These are phyloP conservation scores for Numenius phaeopus DNA, from an alignment of 2,797 vertebrate genomes.

Conservation along the genomic window DNA sequence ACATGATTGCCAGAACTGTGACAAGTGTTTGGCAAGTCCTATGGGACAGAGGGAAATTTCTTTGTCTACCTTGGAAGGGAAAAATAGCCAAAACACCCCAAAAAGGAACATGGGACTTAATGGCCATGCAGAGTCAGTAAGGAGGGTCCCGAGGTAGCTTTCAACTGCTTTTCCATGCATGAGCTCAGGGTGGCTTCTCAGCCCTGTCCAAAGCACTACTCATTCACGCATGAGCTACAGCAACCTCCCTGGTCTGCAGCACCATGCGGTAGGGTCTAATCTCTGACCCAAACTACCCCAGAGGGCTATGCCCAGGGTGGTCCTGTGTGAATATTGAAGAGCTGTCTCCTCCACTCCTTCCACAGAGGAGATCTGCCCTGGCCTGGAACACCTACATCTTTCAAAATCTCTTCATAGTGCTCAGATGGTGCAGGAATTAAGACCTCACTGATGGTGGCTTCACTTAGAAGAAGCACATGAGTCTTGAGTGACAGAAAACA, in stretches of 20 bases:
- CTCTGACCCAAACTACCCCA: not conserved
- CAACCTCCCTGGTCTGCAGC: not conserved
- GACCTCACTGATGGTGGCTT: not conserved
- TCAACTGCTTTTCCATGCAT: rapidly evolving
- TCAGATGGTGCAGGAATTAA: not conserved
- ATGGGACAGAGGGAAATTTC: not conserved
- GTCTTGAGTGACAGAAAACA: not conserved
- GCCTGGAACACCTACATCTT: not conserved
- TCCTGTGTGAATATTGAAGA: not conserved
- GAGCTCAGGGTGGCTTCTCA: not conserved
- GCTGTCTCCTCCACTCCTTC: not conserved
- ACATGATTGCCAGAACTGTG: not conserved
- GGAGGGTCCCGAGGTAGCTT: not conserved
- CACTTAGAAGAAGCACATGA: not conserved
- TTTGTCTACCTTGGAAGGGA: not conserved
- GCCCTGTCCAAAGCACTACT: not conserved
- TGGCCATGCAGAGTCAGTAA: not conserved
- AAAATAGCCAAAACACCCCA: not conserved
- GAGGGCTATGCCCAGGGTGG: not conserved
- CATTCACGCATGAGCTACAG: not conserved
- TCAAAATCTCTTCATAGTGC: not conserved
- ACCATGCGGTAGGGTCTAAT: not conserved
- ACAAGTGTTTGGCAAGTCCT: not conserved
- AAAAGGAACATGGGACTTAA: not conserved
- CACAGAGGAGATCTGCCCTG: not conserved